phyloP scores from a whole-genome alignment of 2,888 invertebrate genomes.

The Calameuta filiformis region DNA sequence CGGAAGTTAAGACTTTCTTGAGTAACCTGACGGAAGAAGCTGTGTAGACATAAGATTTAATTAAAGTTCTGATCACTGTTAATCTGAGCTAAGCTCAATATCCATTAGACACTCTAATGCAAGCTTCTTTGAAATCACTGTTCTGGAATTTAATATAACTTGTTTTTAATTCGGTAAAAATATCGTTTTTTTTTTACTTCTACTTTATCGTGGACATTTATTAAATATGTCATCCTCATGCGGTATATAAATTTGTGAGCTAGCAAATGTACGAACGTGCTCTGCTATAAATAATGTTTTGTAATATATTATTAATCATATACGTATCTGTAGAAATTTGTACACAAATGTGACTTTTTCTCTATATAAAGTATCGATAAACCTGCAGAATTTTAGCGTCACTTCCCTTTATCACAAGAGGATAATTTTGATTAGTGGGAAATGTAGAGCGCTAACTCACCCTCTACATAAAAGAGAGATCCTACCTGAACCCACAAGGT shows the following conservation, averaged over 20 bases:
- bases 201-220: background rate
- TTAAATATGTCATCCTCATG: background rate
- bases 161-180: background rate
- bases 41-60: background rate
- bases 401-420: background rate
- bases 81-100: background rate
- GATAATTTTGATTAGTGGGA: background rate
- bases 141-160: background rate
- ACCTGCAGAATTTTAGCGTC: too few relatives aligned
- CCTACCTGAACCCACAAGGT: constrained; percentile 57
- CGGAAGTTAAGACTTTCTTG: background rate
- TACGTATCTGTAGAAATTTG: background rate
- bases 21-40: background rate
- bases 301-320: background rate
- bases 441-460: constrained; percentile 20
- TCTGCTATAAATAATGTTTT: background rate
- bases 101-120: background rate
- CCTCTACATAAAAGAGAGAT: constrained; percentile 21
- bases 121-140: background rate
- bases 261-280: background rate
- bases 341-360: background rate
- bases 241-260: background rate
- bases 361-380: background rate
- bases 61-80: background rate
- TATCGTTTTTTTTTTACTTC: background rate